These are phyloP conservation scores for Ptychoptera albimana DNA, from an alignment of 2,888 invertebrate species.

Conservation along the genomic window DNA sequence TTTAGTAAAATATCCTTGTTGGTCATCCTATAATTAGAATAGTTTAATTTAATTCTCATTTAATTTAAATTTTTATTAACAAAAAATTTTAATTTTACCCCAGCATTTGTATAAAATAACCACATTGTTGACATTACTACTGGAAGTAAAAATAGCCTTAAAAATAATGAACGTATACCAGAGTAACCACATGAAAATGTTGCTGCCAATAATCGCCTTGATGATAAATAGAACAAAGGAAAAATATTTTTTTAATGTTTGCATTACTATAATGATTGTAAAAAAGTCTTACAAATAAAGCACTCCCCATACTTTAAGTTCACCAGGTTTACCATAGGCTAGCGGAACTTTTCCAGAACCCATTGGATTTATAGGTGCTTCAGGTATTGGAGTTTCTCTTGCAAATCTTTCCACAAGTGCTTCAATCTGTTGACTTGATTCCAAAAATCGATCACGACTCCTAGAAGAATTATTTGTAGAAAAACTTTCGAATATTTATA, in stretches of 20 bases:
- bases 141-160: constrained; percentile 58
- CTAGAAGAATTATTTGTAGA: constrained; percentile 11
- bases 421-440: constrained; percentile 86
- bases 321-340: constrained; percentile 56
- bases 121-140: constrained; percentile 62
- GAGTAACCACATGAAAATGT: constrained; percentile 62
- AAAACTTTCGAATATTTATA: background rate
- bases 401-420: constrained; percentile 84
- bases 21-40: constrained; percentile 20
- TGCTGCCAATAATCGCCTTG: constrained; percentile 61
- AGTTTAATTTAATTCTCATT: background rate
- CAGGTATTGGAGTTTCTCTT: constrained; percentile 57
- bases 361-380: constrained; percentile 39
- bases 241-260: no score
- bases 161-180: constrained; percentile 58
- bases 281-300: constrained; percentile 42
- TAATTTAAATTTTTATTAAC: background rate
- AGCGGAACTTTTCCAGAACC: constrained; percentile 51
- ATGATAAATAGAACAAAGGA: constrained; percentile 25
- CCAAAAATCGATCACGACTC: constrained; percentile 79
- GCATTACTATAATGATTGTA: background rate
- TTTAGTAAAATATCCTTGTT: constrained; percentile 27
- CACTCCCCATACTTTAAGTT: constrained; percentile 48
- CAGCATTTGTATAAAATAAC: constrained; percentile 48
- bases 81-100: constrained; percentile 22